Evolutionary conservation across 2,113 vertebrate species (phyloP), one percentile per base, ranked within the genome.

Genomic region (Pterocles burchelli): DNA sequence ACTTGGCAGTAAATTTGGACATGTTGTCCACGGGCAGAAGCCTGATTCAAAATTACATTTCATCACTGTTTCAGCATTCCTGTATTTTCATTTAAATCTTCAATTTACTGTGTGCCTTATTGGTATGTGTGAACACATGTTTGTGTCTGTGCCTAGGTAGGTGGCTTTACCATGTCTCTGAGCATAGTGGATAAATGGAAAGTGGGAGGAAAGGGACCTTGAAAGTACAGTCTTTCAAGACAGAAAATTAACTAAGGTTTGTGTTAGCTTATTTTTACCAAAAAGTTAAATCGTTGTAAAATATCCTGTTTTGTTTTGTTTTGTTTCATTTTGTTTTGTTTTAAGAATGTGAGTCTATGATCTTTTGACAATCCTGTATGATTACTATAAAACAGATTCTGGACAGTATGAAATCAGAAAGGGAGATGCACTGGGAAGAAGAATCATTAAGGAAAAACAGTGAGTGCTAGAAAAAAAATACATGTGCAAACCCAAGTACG

Each of bases 221-320:
- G 24, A 51, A 90, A 67, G 20, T 7, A 34, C 9, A 45, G 29
- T 28, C 12, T 66, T 88, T 67, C 13, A 67, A 33, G 51, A 57
- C 10, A 51, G 14, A 76, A 66, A 36, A 77, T 57, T 28, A 57
- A 29, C 18, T 25, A 26, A 46, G 15, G 6, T 43, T 76, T 80
- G 2, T 46, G 34, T 43, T 58, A 55, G 5, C 10, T 66, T 77
- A 51, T 80, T 91, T 75, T 59, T 54, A 51, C 9, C 2, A 36
- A 43, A 49, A 59, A 17, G 2, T 58, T 77, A 52, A 68, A 54
- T 46, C 59, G 14, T 65, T 70, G 6, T 66, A 55, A 83, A 67
- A 15, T 2, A 2, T 0, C 1, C 26, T 29, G 4, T 21, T 91
- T 73, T 26, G 20, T 6, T 70, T 76, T 25, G 1, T 2, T 65